Evolutionary conservation across 2,888 invertebrate species (phyloP).

Genomic region (Mythimna vitellina): DNA sequence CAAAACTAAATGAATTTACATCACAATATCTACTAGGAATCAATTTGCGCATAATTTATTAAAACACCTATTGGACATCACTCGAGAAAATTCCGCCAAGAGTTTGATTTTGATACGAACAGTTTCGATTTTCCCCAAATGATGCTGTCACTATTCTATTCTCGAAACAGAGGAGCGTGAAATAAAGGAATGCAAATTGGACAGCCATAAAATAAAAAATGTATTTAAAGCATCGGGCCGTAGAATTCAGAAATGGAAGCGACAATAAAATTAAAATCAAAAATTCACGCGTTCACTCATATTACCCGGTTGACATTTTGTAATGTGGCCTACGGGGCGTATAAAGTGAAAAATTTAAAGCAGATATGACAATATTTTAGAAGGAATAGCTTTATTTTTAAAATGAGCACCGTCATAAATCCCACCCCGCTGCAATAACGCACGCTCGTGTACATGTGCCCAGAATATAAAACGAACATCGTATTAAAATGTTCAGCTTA

Average conservation of each 20-base stretch:
- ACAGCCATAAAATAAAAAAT: constrained; percentile 57
- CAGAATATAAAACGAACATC: constrained; percentile 84
- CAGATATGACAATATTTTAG: constrained; percentile 89
- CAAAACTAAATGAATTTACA: too few relatives aligned
- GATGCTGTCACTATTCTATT: constrained; percentile 6
- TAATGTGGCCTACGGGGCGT: constrained; percentile 84
- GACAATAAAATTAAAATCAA: constrained; percentile 73
- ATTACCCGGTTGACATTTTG: constrained; percentile 78
- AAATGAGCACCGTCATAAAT: constrained; percentile 87
- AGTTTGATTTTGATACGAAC: too few relatives aligned
- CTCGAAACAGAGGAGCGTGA: constrained; percentile 18
- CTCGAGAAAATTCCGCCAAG: too few relatives aligned
- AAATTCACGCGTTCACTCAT: constrained; percentile 78
- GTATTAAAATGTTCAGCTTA: constrained; percentile 78
- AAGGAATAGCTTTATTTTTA: constrained; percentile 89
- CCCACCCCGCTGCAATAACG: constrained; percentile 85
- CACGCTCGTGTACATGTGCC: constrained; percentile 79
- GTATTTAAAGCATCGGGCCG: constrained; percentile 55
- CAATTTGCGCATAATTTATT: too few relatives aligned
- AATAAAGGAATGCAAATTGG: constrained; percentile 42
- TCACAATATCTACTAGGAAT: too few relatives aligned
- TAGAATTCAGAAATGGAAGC: constrained; percentile 48
- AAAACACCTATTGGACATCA: too few relatives aligned
- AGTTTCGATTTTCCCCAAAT: not conserved
- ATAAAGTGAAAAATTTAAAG: constrained; percentile 89